Evolutionary conservation across 2,888 invertebrate genomes (phyloP).

Genomic region (Hypercompe scribonia): DNA sequence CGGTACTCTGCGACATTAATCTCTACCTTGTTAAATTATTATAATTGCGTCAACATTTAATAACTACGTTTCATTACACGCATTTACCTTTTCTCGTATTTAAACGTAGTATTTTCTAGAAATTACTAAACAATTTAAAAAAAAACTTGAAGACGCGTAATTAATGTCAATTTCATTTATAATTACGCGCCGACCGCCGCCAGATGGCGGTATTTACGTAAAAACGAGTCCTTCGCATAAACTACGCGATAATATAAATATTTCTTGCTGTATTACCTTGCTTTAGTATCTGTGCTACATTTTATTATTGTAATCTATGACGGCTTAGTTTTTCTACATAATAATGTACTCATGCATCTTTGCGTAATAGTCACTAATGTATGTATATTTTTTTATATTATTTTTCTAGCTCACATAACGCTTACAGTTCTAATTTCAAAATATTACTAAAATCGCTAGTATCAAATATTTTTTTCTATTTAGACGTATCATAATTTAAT

Average conservation of each 20-base stretch:
- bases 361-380: neutral
- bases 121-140: conserved; percentile 79
- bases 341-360: conserved; percentile 3
- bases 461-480: too few species aligned
- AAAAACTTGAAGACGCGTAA: conserved; percentile 66
- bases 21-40: conserved; percentile 72
- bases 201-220: conserved; percentile 61
- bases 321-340: conserved; percentile 42
- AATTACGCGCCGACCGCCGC: conserved; percentile 65
- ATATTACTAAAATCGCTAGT: neutral
- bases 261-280: conserved; percentile 54
- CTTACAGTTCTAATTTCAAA: neutral
- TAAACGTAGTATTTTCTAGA: conserved; percentile 77
- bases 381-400: neutral
- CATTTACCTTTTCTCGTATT: conserved; percentile 64
- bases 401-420: neutral
- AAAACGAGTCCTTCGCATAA: conserved; percentile 64
- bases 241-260: conserved; percentile 58
- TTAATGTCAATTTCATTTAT: conserved; percentile 84
- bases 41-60: conserved; percentile 73
- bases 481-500: neutral
- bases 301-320: conserved; percentile 57
- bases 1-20: conserved; percentile 55
- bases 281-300: conserved; percentile 51
- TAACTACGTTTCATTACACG: conserved; percentile 70